Evolutionary conservation across 2,888 invertebrate genomes (phyloP).

Genomic region (Argynnis bischoffii): DNA sequence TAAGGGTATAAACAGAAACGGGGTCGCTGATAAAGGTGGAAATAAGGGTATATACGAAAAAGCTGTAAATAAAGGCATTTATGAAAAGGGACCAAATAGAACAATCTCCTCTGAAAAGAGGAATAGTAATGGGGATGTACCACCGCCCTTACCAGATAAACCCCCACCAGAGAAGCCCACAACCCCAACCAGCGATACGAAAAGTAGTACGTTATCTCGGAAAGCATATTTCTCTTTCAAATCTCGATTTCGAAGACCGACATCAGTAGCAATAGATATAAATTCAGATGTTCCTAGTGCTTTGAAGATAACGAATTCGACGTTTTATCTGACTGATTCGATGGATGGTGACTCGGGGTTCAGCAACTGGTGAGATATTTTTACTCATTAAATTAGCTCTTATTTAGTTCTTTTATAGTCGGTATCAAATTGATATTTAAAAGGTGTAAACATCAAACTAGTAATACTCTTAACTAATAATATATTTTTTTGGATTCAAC

Average conservation of each 20-base stretch:
- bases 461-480: too few relatives aligned
- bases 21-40: constrained; percentile 12
- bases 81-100: constrained; percentile 23
- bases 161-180: constrained; percentile 62
- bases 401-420: too few relatives aligned
- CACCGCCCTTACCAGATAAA: constrained; percentile 66
- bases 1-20: constrained; percentile 14
- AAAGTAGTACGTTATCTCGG: constrained; percentile 69
- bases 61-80: constrained; percentile 16
- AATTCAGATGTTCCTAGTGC: constrained; percentile 78
- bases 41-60: constrained; percentile 24
- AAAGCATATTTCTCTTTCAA: constrained; percentile 82
- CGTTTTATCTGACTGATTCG: constrained; percentile 87
- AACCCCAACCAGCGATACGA: constrained; percentile 64
- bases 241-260: constrained; percentile 84
- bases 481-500: too few relatives aligned
- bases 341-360: constrained; percentile 85
- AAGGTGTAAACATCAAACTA: too few relatives aligned
- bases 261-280: constrained; percentile 80
- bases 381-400: neutral
- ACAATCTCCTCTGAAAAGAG: constrained; percentile 44
- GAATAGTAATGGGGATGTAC: constrained; percentile 60
- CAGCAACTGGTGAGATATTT: constrained; percentile 71
- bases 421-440: too few relatives aligned
- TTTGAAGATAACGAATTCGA: constrained; percentile 84